A percentile compares a stretch with the other conserved stretches of the same genome.
Conservation (phyloP, 2,113 vertebrate genomes). For the Dromas ardeola region DNA sequence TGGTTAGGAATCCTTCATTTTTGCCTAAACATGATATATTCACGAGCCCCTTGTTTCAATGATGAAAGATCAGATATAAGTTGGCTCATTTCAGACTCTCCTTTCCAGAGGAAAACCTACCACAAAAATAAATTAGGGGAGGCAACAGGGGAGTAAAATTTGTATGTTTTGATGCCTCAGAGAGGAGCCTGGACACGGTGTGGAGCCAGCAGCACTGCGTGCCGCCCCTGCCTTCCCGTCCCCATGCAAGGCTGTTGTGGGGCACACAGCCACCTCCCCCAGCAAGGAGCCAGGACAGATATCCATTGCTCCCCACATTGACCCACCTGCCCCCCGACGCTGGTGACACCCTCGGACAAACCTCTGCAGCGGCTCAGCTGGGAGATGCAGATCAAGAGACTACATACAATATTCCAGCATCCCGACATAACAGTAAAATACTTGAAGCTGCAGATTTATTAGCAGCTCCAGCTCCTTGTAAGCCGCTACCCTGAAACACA, state of each 20-base stretch:
- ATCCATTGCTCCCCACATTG: not conserved
- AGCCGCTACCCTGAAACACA: not conserved
- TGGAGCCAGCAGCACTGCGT: not conserved
- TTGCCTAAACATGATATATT: not conserved
- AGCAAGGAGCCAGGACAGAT: no score
- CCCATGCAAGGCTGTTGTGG: accelerated
- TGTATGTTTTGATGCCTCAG: not conserved
- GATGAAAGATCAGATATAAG: not conserved
- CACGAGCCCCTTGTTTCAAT: not conserved
- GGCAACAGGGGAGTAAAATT: not conserved
- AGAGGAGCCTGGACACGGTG: not conserved
- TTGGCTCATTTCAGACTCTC: not conserved
- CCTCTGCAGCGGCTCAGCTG: not conserved
- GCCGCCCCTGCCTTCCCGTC: not conserved
- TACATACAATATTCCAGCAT: not conserved
- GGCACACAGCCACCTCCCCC: no score
- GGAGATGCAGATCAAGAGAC: not conserved
- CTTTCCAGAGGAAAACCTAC: not conserved
- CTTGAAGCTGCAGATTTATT: not conserved
- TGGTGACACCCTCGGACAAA: not conserved
- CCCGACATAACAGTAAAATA: not conserved
- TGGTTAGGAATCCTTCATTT: not conserved
- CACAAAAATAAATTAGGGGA: not conserved
- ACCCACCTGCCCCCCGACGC: not conserved
- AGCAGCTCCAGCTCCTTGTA: not conserved